Conservation (phyloP, 2,797 vertebrate species). For the Gymnothorax reevesii region DNA sequence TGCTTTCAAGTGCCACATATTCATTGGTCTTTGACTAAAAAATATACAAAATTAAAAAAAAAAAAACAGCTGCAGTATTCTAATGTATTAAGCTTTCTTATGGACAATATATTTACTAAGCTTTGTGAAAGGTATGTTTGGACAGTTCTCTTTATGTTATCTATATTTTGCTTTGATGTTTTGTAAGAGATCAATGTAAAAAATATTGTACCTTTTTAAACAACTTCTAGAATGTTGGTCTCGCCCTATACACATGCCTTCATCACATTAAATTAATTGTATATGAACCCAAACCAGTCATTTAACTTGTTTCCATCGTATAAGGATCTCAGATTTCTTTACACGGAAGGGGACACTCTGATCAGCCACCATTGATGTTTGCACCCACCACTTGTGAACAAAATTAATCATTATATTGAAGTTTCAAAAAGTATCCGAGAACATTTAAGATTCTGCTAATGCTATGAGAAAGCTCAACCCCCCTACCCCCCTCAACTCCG, state of each 20-base stretch:
- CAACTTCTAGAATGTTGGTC: slow-evolving; percentile 48
- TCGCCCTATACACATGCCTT: slow-evolving; percentile 45
- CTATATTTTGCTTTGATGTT: slow-evolving; percentile 50
- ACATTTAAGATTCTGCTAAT: background rate
- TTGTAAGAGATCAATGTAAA: slow-evolving; percentile 45
- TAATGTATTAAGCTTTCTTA: slow-evolving; percentile 53
- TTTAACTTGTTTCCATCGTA: slow-evolving; percentile 41
- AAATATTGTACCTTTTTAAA: slow-evolving; percentile 51
- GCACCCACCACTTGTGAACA: background rate
- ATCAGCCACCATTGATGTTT: background rate
- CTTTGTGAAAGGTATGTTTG: slow-evolving; percentile 38
- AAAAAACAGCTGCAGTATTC: slow-evolving; percentile 48
- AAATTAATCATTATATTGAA: background rate
- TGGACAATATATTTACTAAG: slow-evolving; percentile 33
- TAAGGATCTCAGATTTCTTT: background rate
- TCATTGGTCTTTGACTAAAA: slow-evolving; percentile 43
- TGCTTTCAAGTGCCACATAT: slow-evolving; percentile 45
- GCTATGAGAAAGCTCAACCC: background rate
- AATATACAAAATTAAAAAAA: slow-evolving; percentile 4
- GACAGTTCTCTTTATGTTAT: slow-evolving; percentile 32
- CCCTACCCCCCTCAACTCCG: too few species aligned
- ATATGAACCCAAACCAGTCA: slow-evolving; percentile 39
- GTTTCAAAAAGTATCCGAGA: background rate
- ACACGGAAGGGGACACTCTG: background rate
- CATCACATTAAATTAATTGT: slow-evolving; percentile 48